Percentiles rank a stretch among this genome's conserved stretches.
These are phyloP conservation scores for Ormyrus nitidulus DNA, from an alignment of 2,888 invertebrate species.

Conservation along the genomic window DNA sequence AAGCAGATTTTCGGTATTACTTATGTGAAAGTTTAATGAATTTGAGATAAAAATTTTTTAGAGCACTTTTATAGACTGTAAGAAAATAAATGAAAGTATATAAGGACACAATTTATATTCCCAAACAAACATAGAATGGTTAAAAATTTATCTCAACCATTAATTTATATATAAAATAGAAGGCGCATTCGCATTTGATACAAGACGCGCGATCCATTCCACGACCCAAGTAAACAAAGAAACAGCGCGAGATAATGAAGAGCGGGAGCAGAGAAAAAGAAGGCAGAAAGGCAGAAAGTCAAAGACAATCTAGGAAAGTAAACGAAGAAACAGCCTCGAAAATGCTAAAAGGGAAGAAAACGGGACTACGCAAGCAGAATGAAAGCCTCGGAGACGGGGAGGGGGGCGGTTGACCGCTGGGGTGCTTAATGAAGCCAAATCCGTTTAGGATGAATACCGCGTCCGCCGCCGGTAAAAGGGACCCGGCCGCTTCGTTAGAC, in stretches of 20 bases:
- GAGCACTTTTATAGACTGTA: too few species aligned
- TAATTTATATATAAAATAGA: too few species aligned
- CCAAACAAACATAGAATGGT: too few species aligned
- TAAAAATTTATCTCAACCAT: too few species aligned
- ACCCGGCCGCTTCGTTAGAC: conserved; percentile 68
- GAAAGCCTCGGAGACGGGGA: too few species aligned
- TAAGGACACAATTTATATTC: too few species aligned
- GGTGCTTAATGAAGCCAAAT: conserved; percentile 74
- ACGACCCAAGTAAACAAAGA: not conserved
- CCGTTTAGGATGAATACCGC: conserved; percentile 73
- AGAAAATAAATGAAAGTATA: too few species aligned
- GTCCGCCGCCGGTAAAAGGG: conserved; percentile 39
- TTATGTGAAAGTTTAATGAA: too few species aligned
- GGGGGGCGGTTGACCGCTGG: conserved; percentile 61
- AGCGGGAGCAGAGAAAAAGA: not conserved
- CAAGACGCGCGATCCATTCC: too few species aligned
- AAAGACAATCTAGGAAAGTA: not conserved
- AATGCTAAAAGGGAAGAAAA: not conserved
- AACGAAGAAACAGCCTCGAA: not conserved
- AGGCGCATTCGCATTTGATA: too few species aligned
- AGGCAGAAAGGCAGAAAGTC: not conserved
- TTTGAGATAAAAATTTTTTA: too few species aligned
- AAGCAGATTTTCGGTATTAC: too few species aligned
- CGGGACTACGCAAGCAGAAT: not conserved
- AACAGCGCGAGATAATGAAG: not conserved